A percentile compares a stretch with the other conserved stretches of the same genome.
phyloP scores from a whole-genome alignment of 1,140 invertebrate species.

The Pseudomyrmex gracilis region DNA sequence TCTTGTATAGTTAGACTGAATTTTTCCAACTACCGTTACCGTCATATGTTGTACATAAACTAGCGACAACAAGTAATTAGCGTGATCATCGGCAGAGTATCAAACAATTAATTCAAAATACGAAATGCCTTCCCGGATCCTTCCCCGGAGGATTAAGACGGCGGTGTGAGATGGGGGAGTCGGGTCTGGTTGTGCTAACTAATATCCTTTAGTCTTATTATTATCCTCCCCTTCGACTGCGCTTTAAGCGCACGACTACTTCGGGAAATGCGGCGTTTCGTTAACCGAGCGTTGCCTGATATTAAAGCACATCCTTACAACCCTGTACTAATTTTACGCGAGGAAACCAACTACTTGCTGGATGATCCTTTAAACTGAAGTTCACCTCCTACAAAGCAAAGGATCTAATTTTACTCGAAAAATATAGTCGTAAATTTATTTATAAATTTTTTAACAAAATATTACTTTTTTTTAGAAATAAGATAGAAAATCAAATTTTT shows the following conservation, averaged over 20 bases:
- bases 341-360: constrained; percentile 59
- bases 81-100: constrained; percentile 67
- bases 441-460: neutral
- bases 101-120: constrained; percentile 79
- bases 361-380: constrained; percentile 72
- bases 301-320: constrained; percentile 76
- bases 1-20: neutral
- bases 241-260: constrained; percentile 62
- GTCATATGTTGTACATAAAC: constrained; percentile 19
- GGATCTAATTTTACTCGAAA: constrained; percentile 32
- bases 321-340: constrained; percentile 75
- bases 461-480: too few species aligned
- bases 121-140: constrained; percentile 45
- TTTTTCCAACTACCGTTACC: neutral
- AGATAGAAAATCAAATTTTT: too few species aligned
- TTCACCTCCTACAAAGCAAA: constrained; percentile 41
- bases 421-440: neutral
- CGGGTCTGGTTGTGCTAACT: constrained; percentile 74
- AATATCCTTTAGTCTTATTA: constrained; percentile 82
- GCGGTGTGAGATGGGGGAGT: constrained; percentile 44
- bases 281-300: constrained; percentile 67
- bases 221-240: constrained; percentile 71
- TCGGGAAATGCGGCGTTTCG: constrained; percentile 58
- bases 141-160: constrained; percentile 47
- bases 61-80: constrained; percentile 40